Percentiles rank a stretch among this genome's conserved stretches.
These are phyloP conservation scores for Vombatus ursinus DNA, from an alignment of 2,113 vertebrate species.

Conservation along the genomic window DNA sequence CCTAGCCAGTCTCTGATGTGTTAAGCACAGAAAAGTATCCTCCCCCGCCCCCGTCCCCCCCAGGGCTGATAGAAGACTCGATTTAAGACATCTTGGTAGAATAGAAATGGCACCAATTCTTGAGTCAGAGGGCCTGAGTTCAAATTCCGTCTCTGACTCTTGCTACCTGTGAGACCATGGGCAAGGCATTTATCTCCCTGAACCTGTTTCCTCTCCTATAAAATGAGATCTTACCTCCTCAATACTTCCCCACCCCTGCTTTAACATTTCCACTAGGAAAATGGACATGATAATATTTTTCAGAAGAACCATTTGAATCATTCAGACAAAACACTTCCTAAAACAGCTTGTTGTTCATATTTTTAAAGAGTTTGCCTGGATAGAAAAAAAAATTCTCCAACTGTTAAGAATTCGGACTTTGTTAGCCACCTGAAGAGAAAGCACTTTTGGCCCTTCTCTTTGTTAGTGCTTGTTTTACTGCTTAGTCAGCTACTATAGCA, in stretches of 20 bases:
- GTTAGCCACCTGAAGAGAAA: conserved; percentile 39
- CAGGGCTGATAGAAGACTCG: fast-evolving
- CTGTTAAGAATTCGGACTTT: conserved; percentile 45
- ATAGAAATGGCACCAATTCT: not conserved
- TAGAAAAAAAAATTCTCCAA: conserved; percentile 39
- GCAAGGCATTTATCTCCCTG: not conserved
- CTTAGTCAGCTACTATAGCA: conserved; percentile 77
- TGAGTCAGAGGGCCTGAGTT: not conserved
- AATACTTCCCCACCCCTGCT: too few relatives aligned
- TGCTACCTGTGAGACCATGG: not conserved
- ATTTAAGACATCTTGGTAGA: not conserved
- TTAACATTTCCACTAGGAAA: not conserved
- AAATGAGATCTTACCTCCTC: not conserved
- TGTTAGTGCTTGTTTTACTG: conserved; percentile 37
- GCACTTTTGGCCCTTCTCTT: conserved; percentile 55
- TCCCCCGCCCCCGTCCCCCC: not conserved
- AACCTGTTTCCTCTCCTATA: not conserved
- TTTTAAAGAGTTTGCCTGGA: not conserved
- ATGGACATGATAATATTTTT: not conserved
- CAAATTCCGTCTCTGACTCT: not conserved
- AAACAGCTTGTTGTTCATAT: not conserved
- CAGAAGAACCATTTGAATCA: not conserved
- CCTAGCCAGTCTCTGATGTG: fast-evolving
- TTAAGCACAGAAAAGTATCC: not conserved
- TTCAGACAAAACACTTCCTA: not conserved